Conservation (phyloP, 2,113 vertebrate genomes). For the Fulmarus glacialis region DNA sequence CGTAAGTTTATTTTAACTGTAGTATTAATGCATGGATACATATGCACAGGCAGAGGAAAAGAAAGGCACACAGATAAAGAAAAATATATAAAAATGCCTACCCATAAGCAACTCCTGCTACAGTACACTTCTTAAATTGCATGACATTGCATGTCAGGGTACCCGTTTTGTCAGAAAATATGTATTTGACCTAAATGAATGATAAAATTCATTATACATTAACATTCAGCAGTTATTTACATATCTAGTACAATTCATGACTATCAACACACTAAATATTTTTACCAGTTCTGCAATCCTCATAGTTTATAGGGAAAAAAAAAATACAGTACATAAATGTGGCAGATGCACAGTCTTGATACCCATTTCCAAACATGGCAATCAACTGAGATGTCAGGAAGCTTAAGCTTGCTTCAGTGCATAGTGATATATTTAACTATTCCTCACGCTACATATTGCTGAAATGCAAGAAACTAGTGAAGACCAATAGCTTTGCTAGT, state of each 20-base stretch:
- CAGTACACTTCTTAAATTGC: conserved; percentile 98
- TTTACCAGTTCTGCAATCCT: neutral
- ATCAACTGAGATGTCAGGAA: neutral
- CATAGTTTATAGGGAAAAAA: neutral
- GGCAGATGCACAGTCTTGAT: neutral
- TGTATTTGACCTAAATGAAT: conserved; percentile 93
- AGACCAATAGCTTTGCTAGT: neutral
- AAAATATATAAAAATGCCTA: conserved; percentile 69
- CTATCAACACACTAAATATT: neutral
- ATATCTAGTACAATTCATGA: neutral
- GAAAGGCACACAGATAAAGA: neutral
- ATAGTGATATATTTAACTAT: neutral
- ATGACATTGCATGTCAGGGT: conserved; percentile 99
- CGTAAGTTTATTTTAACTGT: neutral
- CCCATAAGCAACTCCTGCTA: conserved; percentile 96
- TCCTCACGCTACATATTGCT: neutral
- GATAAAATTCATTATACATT: conserved; percentile 8
- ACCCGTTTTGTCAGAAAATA: conserved; percentile 99
- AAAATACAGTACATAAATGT: neutral
- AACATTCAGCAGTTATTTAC: neutral
- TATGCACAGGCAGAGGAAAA: neutral
- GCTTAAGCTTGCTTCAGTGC: neutral
- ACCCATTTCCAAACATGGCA: neutral
- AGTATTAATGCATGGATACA: neutral
- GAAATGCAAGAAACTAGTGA: neutral